Evolutionary conservation across 2,888 invertebrate genomes (phyloP), one percentile per base, ranked within the genome.

Genomic region (Heteromurus nitidus): DNA sequence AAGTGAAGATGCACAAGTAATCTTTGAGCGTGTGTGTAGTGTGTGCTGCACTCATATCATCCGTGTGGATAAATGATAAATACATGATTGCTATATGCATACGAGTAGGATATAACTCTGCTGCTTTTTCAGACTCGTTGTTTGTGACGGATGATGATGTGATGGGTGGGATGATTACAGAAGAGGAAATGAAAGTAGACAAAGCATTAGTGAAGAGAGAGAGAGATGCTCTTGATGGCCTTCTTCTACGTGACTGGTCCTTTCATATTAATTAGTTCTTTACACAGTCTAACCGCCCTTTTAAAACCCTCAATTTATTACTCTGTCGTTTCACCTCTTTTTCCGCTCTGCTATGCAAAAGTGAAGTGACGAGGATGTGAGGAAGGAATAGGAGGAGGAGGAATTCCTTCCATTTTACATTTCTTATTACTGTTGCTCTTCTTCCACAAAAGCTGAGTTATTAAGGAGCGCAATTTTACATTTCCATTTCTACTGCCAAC

Each of bases 241-340:
- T 65, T 69, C 55, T 55, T 72, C 79, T 70, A 79, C 79, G 72
- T 72, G 79, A 72, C 79, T 79, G 79, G 79, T 65, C 79, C 65
- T 72, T 79, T 79, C 64, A 65, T 79, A 79, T 79, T 79, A 79
- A 79, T 79, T 79, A 79, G 79, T 79, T 79, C 79, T 79, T 79
- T 79, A 77, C 69, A 64, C 44, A 65, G 65, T 16, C 79, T 79
- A 70, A 72, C 79, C 79, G 72, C 60, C 79, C 79, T 79, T 72
- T 79, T 79, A 79, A 79, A 79, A 72, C 65, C 79, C 65, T 65
- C 79, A 79, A 79, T 79, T 79, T 72, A 79, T 79, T 79, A 72
- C 79, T 64, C 70, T 79, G 79, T 79, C 77, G 62, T 69, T 69
- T 69, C 67, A 53, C 55, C 64, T 72, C 65, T 65, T 53, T 55